phyloP scores from a whole-genome alignment of 1,140 invertebrate species.

The Brachionus sp. region DNA sequence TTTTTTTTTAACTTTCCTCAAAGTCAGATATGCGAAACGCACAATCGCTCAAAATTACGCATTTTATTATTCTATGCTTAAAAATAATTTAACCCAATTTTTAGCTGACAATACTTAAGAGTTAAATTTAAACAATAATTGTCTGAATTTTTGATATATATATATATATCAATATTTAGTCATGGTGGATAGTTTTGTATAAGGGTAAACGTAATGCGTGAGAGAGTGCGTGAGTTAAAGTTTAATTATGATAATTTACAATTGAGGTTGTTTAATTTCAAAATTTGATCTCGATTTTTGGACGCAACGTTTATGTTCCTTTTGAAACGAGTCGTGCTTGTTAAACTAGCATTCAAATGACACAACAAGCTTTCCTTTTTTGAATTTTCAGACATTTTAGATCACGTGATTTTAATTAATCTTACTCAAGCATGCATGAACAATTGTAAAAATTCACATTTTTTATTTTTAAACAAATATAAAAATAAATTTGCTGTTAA shows the following conservation, averaged over 20 bases:
- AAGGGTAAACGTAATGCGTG: background rate
- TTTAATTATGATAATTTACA: background rate
- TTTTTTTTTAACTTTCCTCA: background rate
- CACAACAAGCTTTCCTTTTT: background rate
- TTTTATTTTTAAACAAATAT: too few species aligned
- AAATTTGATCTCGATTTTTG: background rate
- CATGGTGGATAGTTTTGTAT: background rate
- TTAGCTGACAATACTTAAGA: background rate
- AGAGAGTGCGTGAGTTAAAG: background rate
- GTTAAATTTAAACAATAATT: background rate
- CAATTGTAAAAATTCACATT: too few species aligned
- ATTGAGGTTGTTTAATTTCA: background rate
- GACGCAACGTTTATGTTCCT: background rate
- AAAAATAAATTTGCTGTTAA: too few species aligned
- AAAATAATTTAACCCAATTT: background rate
- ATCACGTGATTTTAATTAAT: background rate
- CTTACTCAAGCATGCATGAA: background rate
- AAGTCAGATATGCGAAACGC: background rate
- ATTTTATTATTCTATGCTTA: background rate
- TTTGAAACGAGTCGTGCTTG: background rate
- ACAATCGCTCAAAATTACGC: background rate
- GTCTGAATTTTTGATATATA: background rate
- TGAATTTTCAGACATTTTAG: background rate
- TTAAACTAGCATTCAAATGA: background rate
- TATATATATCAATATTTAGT: background rate